phyloP scores from a whole-genome alignment of 2,888 invertebrate genomes.

The Drosophila infuscata region DNA sequence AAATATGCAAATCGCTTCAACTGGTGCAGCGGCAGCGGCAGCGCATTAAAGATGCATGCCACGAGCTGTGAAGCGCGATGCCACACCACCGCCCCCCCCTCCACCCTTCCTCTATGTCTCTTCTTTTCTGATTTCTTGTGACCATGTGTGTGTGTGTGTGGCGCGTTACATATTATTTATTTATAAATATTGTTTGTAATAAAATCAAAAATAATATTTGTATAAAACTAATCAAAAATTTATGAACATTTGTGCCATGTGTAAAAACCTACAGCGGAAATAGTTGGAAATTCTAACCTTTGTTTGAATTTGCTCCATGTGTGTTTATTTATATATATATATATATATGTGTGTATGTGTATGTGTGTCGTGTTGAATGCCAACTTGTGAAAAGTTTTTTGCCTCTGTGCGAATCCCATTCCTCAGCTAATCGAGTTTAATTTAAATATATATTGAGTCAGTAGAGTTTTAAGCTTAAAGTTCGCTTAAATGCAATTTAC shows the following conservation, averaged over 20 bases:
- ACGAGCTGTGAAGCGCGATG: conserved; percentile 52
- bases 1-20: conserved; percentile 70
- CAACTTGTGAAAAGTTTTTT: conserved; percentile 8
- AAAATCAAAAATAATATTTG: conserved; percentile 72
- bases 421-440: background rate
- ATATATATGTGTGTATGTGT: no score
- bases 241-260: conserved; percentile 44
- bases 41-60: conserved; percentile 69
- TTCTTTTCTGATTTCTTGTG: conserved; percentile 14
- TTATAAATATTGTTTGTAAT: conserved; percentile 53
- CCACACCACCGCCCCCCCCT: background rate
- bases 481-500: background rate
- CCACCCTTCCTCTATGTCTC: no score
- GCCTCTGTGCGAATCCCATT: background rate
- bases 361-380: background rate
- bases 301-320: conserved; percentile 48
- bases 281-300: conserved; percentile 63
- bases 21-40: conserved; percentile 22
- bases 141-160: background rate
- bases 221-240: conserved; percentile 65
- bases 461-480: conserved; percentile 3
- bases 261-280: conserved; percentile 40
- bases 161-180: conserved; percentile 57
- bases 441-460: background rate
- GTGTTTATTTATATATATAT: background rate